Evolutionary conservation across 2,797 vertebrate genomes (phyloP).

Genomic region (Labeo calbasu): DNA sequence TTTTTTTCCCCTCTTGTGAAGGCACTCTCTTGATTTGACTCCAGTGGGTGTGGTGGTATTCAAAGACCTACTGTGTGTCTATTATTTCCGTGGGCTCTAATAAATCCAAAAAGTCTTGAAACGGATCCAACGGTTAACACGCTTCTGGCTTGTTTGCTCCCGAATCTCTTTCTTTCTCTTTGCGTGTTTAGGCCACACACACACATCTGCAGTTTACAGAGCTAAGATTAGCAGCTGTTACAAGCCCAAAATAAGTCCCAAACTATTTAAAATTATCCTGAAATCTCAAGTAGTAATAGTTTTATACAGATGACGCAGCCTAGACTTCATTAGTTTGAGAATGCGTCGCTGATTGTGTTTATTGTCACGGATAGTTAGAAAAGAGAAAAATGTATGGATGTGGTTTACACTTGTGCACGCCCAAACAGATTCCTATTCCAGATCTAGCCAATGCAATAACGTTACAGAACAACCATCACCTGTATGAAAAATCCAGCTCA

Average conservation of each 20-base stretch:
- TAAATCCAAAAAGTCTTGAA: slow-evolving; percentile 46
- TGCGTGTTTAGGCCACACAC: slow-evolving; percentile 56
- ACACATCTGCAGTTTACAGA: slow-evolving; percentile 54
- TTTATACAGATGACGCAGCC: neutral
- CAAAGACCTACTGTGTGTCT: slow-evolving; percentile 69
- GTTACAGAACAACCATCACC: neutral
- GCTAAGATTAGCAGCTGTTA: slow-evolving; percentile 54
- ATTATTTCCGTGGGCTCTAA: slow-evolving; percentile 45
- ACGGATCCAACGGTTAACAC: slow-evolving; percentile 30
- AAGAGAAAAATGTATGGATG: slow-evolving; percentile 6
- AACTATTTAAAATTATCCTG: slow-evolving; percentile 42
- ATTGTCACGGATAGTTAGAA: neutral
- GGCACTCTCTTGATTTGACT: slow-evolving; percentile 78
- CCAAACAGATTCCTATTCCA: neutral
- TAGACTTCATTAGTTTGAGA: slow-evolving; percentile 1
- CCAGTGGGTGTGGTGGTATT: slow-evolving; percentile 70
- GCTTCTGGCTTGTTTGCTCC: slow-evolving; percentile 32
- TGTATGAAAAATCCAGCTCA: neutral
- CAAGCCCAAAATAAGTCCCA: slow-evolving; percentile 52
- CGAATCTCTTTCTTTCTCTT: slow-evolving; percentile 29
- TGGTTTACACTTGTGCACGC: neutral
- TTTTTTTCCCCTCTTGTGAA: slow-evolving; percentile 51
- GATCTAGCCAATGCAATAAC: neutral
- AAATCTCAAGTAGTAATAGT: slow-evolving; percentile 16
- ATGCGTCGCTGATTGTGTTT: neutral